Conservation (phyloP, 2,888 invertebrate genomes). For the Cataglyphis altisquamis region DNA sequence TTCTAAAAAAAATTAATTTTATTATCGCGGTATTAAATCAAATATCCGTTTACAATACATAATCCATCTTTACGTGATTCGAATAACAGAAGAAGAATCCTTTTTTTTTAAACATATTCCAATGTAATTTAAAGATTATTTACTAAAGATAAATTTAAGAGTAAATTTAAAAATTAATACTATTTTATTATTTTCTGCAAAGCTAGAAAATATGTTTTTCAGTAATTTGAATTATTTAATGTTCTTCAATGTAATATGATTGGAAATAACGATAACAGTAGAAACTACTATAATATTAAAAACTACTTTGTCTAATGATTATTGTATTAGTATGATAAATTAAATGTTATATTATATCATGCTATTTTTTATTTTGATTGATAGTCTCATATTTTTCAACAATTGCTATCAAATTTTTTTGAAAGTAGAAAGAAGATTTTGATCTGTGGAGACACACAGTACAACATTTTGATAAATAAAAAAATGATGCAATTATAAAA, state of each 20-base stretch:
- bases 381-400: neutral
- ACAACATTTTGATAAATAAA: neutral
- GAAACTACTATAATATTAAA: neutral
- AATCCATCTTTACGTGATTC: slow-evolving; percentile 39
- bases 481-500: neutral
- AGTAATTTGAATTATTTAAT: neutral
- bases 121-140: neutral
- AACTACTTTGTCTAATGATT: neutral
- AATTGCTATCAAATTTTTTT: neutral
- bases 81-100: neutral
- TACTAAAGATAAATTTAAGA: neutral
- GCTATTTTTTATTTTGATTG: neutral
- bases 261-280: neutral
- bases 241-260: neutral
- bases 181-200: neutral
- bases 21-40: slow-evolving; percentile 43
- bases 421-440: neutral
- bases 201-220: neutral
- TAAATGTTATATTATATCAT: neutral
- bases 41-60: neutral
- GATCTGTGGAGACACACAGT: neutral
- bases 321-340: neutral
- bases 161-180: neutral
- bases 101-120: neutral
- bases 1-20: slow-evolving; percentile 40